These are phyloP conservation scores for Papilio elwesi DNA, from an alignment of 2,888 invertebrate species.

Conservation along the genomic window DNA sequence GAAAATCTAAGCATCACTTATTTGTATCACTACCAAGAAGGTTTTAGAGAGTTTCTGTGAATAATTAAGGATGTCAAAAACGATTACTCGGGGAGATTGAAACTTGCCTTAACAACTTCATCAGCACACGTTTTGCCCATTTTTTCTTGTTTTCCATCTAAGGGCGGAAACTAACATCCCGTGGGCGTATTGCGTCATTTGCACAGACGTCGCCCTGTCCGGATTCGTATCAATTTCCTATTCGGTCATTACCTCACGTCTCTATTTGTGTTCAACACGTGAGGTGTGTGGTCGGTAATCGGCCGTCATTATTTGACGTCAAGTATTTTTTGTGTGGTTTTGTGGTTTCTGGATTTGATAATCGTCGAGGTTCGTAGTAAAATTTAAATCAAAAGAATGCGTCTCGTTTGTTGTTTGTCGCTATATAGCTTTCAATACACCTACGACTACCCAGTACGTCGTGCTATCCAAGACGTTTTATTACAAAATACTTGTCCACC, in stretches of 20 bases:
- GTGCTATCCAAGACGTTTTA: too few species aligned
- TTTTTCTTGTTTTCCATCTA: slow-evolving; percentile 37
- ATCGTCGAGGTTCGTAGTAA: neutral
- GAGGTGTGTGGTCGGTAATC: slow-evolving; percentile 42
- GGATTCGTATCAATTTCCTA: slow-evolving; percentile 67
- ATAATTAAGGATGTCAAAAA: neutral
- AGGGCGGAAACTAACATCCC: slow-evolving; percentile 50
- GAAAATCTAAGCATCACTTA: too few species aligned
- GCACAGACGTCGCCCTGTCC: slow-evolving; percentile 46
- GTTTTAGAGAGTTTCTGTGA: too few species aligned
- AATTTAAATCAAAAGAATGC: neutral
- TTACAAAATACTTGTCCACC: too few species aligned
- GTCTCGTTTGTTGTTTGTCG: neutral
- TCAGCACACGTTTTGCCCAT: neutral
- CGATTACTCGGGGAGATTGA: too few species aligned
- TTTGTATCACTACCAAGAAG: too few species aligned
- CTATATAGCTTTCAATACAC: neutral
- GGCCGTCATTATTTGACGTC: slow-evolving; percentile 39
- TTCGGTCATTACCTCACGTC: slow-evolving; percentile 43
- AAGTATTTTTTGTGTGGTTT: slow-evolving; percentile 3
- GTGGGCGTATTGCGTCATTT: slow-evolving; percentile 50
- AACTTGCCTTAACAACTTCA: neutral
- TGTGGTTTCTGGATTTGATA: slow-evolving; percentile 13
- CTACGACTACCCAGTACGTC: too few species aligned
- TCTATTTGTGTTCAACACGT: slow-evolving; percentile 39